Evolutionary conservation across 2,888 invertebrate genomes (phyloP).

Genomic region (Diachrysia chrysitis): DNA sequence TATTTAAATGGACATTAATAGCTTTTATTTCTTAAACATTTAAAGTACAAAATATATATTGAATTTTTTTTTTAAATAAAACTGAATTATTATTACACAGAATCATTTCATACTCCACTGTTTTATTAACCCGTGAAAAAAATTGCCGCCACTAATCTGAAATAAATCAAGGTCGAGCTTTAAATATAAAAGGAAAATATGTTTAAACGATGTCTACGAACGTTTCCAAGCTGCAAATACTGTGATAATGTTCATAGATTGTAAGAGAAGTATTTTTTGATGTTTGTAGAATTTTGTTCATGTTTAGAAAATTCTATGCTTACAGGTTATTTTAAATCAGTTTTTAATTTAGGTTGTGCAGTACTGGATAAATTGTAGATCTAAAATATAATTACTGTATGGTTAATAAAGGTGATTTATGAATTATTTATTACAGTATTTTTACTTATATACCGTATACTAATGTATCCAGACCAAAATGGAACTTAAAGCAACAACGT

Average conservation of each 20-base stretch:
- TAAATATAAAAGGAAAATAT: neutral
- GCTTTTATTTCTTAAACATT: too few relatives aligned
- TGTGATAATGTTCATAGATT: conserved; percentile 65
- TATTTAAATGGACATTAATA: too few relatives aligned
- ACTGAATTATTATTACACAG: too few relatives aligned
- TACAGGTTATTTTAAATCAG: conserved; percentile 24
- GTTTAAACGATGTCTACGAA: conserved; percentile 20
- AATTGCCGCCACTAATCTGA: neutral
- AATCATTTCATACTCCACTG: neutral
- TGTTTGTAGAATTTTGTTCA: conserved; percentile 34
- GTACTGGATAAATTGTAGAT: conserved; percentile 34
- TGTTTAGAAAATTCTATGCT: conserved; percentile 34
- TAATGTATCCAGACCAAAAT: too few relatives aligned
- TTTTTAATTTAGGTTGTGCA: conserved; percentile 28
- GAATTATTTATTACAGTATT: conserved; percentile 9
- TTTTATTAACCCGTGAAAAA: neutral
- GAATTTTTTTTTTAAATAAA: too few relatives aligned
- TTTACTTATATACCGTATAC: conserved; percentile 12
- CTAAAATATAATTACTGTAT: conserved; percentile 22
- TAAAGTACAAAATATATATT: too few relatives aligned
- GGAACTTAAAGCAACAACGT: too few relatives aligned
- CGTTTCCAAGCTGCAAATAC: conserved; percentile 53
- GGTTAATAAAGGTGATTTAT: conserved; percentile 51
- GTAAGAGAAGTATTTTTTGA: conserved; percentile 55
- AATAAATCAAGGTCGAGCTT: neutral